Evolutionary conservation across 64 coral and sea anemone genomes (phyloP), one percentile per base, ranked within the genome.

Genomic region (Stylophora pistillata): DNA sequence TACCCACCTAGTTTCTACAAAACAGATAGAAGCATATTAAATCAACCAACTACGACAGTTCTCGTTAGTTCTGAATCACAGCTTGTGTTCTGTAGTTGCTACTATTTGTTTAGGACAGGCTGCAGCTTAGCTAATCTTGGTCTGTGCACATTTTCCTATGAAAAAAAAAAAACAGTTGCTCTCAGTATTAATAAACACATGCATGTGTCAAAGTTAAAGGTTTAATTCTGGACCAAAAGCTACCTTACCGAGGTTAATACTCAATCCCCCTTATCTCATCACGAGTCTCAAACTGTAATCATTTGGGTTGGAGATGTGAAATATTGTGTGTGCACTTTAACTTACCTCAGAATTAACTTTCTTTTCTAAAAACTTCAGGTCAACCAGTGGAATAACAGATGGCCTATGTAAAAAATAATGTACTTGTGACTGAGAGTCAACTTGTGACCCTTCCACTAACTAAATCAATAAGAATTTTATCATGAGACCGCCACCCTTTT

Each of bases 361-460:
- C 17, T 57, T 74, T 75, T 12, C 54, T 47, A 87, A 74, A 15
- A 85, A 57, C 82, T 76, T 85, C 4, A 91, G 33, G 34, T 91
- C 90, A 61, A 85, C 83, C 82, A 91, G 27, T 54, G 90, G 90
- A 37, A 91, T 77, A 58, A 86, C 75, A 9, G 90, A 91, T 21
- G 90, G 90, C 30, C 90, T 91, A 58, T 9, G 66, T 53, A n/a
- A 21, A 29, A 53, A 28, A 13, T 33, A 30, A 28, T 18, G 58
- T 58, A 37, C 5, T 15, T 56, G 15, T 15, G 25, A 1, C 15
- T 53, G 56, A 17, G 9, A 54, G 17, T 54, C 23, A 17, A 16
- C n/a, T n/a, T n/a, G n/a, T n/a, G n/a, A n/a, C n/a, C n/a, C n/a
- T n/a, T n/a, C n/a, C n/a, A 47, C 7, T 47, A 47, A 47, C 37